A percentile compares a stretch with the other conserved stretches of the same genome.
Conservation (phyloP, 2,797 vertebrate species). For the Pteropus rufus region DNA sequence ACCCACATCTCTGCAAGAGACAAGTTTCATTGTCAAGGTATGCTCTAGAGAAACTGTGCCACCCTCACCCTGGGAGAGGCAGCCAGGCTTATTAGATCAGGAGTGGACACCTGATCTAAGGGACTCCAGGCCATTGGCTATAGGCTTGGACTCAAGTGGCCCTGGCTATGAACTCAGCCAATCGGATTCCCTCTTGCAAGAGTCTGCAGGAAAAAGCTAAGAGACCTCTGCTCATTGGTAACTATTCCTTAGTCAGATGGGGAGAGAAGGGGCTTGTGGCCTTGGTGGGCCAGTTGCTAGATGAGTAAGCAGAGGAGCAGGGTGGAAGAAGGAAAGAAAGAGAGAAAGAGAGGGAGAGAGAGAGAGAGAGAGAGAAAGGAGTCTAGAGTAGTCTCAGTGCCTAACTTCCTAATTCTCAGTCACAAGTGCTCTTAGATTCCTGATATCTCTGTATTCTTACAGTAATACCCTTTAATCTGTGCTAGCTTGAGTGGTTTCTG, state of each 20-base stretch:
- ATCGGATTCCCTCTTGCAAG: neutral
- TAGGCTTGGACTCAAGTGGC: neutral
- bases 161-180: neutral
- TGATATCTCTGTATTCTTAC: neutral
- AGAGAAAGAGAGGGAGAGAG: no score
- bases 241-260: neutral
- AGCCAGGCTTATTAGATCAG: neutral
- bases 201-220: neutral
- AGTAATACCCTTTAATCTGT: neutral
- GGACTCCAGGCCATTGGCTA: neutral
- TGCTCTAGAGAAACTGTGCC: neutral
- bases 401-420: neutral
- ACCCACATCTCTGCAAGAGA: neutral
- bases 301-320: neutral
- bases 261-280: neutral
- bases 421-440: neutral
- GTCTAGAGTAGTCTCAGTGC: neutral
- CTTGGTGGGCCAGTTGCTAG: neutral
- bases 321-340: no score
- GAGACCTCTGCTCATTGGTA: neutral
- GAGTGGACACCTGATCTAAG: neutral
- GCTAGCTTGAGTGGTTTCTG: neutral
- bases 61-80: neutral
- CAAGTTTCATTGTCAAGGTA: neutral
- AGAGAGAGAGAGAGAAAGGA: neutral